Evolutionary conservation across 2,797 vertebrate genomes (phyloP).

Genomic region (Triplophysa bombifrons): DNA sequence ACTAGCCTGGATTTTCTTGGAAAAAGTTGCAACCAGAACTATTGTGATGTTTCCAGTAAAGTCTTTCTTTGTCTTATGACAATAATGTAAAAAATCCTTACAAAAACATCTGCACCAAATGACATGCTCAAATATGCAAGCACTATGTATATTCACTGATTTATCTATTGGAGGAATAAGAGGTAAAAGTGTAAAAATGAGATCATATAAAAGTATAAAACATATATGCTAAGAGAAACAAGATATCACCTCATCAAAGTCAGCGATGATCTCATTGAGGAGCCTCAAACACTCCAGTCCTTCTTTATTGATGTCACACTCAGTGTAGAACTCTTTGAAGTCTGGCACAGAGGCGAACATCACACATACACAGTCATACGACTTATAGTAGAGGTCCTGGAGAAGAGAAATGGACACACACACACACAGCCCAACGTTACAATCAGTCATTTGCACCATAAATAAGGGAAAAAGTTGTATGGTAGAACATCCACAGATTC

Average conservation of each 20-base stretch:
- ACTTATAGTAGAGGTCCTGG: slow-evolving; percentile 98
- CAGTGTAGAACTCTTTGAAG: slow-evolving; percentile 99
- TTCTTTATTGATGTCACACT: slow-evolving; percentile 98
- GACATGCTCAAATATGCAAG: background rate
- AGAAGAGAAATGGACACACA: slow-evolving; percentile 27
- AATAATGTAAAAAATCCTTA: too few relatives aligned
- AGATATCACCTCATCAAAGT: slow-evolving; percentile 89
- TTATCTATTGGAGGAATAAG: background rate
- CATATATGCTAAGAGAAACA: background rate
- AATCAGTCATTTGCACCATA: background rate
- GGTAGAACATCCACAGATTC: background rate
- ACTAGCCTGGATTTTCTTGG: background rate
- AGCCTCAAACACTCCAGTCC: slow-evolving; percentile 95
- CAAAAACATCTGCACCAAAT: too few relatives aligned
- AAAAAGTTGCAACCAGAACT: background rate
- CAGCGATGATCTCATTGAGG: slow-evolving; percentile 96
- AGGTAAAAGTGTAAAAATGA: background rate
- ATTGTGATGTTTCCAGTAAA: background rate
- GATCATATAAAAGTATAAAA: background rate
- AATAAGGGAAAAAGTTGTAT: background rate
- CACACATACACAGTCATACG: slow-evolving; percentile 97
- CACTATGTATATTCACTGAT: background rate
- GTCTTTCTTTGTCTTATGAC: too few relatives aligned
- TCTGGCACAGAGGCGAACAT: slow-evolving; percentile 98
- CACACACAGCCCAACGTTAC: background rate